Base-by-base conservation (phyloP, 2,888 invertebrate genomes). In the Polylopha cassiicola region DNA sequence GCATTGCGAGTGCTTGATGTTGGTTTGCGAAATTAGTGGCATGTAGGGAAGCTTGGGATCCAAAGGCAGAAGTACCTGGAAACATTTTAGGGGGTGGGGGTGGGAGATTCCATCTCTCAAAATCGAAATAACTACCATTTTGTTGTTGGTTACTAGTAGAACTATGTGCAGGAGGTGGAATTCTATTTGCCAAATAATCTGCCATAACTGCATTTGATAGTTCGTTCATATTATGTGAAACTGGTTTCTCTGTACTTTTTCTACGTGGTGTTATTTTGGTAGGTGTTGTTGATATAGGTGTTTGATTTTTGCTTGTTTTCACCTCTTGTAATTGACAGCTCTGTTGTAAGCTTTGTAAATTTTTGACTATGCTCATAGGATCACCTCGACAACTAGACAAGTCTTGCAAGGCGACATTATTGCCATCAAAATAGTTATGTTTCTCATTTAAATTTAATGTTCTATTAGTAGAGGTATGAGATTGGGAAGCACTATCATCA, bases 91-190 rank as follows among this genome's bases (percentile, higher is more conserved):
- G 87, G 15, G 89, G 86, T 9, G 91, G 89, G 4, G 89, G 87
- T 21, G 92, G 90, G 37, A 92, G 78, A 70, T 92, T 93, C 94
- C 94, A 94, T 53, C 93, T 86, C 58, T 92, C 94, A 58, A 93
- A 92, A 69, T 94, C 94, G 58, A 92, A 92, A 64, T 92, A 94
- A 34, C 89, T 90, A 47, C 90, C 89, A 65, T 90, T 90, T 62
- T 90, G 90, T 54, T 88, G 88, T 55, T 86, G 84, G 58, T 64
- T 80, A 58, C 68, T 80, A 3, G 88, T 86, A 33, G 90, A 89
- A 59, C 89, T 90, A 62, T 92, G 92, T 3, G 92, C 92, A 9
- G 92, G 92, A 4, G 92, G 92, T 44, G 91, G 91, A 51, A 91
- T 89, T 61, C 92, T 86, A 55, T 86, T 89, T 31, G 86, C 80